phyloP scores from a whole-genome alignment of 1,140 invertebrate genomes.

The Hyles vespertilio region DNA sequence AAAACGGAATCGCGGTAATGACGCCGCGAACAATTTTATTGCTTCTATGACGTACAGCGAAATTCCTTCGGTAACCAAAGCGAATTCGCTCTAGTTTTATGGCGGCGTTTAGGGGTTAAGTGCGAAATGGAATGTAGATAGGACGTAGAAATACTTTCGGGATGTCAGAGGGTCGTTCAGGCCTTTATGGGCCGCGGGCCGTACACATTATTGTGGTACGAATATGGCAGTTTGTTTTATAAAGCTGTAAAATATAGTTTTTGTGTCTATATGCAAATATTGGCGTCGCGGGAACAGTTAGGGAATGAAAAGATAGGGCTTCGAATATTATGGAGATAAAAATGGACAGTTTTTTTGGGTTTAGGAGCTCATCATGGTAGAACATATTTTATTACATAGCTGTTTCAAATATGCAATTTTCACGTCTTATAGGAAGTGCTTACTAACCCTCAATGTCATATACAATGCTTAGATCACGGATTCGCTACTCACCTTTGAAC shows the following conservation, averaged over 20 bases:
- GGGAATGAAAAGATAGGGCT: neutral
- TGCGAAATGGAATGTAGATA: constrained; percentile 26
- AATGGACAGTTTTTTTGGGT: no score
- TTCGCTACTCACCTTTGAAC: no score
- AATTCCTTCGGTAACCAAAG: constrained; percentile 18
- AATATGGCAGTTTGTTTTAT: constrained; percentile 10
- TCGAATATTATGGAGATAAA: no score
- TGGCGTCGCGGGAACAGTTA: neutral
- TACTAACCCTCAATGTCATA: no score
- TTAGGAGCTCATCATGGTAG: no score
- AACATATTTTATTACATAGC: no score
- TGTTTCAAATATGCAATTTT: no score
- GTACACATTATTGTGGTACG: constrained; percentile 10
- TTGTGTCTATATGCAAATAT: constrained; percentile 7
- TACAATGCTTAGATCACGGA: no score
- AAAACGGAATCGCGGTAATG: constrained; percentile 16
- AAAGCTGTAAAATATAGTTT: constrained; percentile 11
- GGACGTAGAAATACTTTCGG: constrained; percentile 18
- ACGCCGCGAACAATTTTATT: constrained; percentile 18
- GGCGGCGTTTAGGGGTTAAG: constrained; percentile 25
- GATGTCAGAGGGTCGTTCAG: constrained; percentile 13
- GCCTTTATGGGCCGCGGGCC: constrained; percentile 13
- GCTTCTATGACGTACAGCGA: constrained; percentile 14
- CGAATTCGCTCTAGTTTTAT: constrained; percentile 24
- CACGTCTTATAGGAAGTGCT: no score